These are phyloP conservation scores for Drosophila ironensis DNA, from an alignment of 1,140 invertebrate species.

Conservation along the genomic window DNA sequence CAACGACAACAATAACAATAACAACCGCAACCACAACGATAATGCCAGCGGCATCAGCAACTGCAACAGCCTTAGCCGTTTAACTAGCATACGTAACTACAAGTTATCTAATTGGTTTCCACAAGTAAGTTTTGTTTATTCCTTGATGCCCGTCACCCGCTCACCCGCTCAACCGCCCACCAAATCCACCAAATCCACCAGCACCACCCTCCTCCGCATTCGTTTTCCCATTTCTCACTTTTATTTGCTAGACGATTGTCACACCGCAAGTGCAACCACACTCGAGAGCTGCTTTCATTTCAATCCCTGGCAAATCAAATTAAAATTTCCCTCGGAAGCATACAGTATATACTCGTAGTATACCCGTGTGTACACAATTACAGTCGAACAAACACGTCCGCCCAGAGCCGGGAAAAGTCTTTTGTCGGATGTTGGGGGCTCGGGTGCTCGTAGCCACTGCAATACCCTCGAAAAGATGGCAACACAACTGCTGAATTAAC, in stretches of 20 bases:
- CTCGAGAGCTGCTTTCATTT: constrained; percentile 3
- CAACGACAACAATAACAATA: constrained; percentile 8
- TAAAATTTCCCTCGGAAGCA: constrained; percentile 58
- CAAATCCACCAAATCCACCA: no score
- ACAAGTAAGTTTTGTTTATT: constrained; percentile 69
- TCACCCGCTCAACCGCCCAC: no score
- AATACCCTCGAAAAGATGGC: not conserved
- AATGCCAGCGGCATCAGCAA: constrained; percentile 20
- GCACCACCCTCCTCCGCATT: not conserved
- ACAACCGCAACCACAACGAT: constrained; percentile 4
- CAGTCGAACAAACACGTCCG: not conserved
- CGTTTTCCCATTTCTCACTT: constrained; percentile 6
- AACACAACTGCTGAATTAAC: no score
- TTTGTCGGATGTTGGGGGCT: no score
- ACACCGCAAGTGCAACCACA: constrained; percentile 9
- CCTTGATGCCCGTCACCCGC: constrained; percentile 6
- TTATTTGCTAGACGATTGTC: constrained; percentile 38
- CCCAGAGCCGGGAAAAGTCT: not conserved
- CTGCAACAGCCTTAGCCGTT: constrained; percentile 28
- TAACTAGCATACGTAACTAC: constrained; percentile 45
- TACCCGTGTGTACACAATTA: constrained; percentile 20
- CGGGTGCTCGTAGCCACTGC: no score
- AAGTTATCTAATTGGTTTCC: constrained; percentile 69
- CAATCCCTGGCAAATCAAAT: constrained; percentile 68
- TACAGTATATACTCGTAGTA: no score